Percentiles rank a stretch among this genome's conserved stretches.
phyloP scores from a whole-genome alignment of 2,797 vertebrate genomes.

The Hippopotamyrus pictus region DNA sequence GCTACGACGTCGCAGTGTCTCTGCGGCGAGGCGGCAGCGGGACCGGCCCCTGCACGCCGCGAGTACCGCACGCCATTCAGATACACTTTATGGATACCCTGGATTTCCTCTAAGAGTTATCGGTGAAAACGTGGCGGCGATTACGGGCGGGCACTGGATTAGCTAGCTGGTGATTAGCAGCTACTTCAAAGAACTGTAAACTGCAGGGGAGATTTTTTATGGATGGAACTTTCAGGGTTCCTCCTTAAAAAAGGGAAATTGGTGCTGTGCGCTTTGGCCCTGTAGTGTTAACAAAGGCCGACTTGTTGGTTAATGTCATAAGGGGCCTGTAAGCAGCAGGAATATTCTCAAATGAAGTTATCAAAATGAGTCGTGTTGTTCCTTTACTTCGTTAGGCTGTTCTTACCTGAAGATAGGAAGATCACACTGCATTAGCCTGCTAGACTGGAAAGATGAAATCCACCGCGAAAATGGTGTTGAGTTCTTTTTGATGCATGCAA shows the following conservation, averaged over 20 bases:
- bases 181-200: not conserved
- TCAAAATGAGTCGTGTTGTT: not conserved
- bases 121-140: conserved; percentile 10
- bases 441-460: not conserved
- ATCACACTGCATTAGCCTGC: not conserved
- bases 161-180: not conserved
- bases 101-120: conserved; percentile 44
- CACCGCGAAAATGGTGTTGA: not conserved
- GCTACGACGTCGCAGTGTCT: conserved; percentile 32
- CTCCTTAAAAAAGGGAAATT: not conserved
- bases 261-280: not conserved
- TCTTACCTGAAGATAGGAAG: not conserved
- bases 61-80: conserved; percentile 32
- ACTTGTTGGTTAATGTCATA: not conserved
- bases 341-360: not conserved
- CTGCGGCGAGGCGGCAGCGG: not conserved
- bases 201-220: not conserved
- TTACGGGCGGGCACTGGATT: not conserved
- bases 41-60: not conserved
- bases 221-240: not conserved
- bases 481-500: not conserved
- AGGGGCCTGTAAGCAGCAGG: not conserved
- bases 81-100: conserved; percentile 42
- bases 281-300: not conserved
- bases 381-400: not conserved